Percentiles rank a stretch among this genome's conserved stretches.
phyloP scores from a whole-genome alignment of 2,797 vertebrate genomes.

The Micropoecilia bifurca region DNA sequence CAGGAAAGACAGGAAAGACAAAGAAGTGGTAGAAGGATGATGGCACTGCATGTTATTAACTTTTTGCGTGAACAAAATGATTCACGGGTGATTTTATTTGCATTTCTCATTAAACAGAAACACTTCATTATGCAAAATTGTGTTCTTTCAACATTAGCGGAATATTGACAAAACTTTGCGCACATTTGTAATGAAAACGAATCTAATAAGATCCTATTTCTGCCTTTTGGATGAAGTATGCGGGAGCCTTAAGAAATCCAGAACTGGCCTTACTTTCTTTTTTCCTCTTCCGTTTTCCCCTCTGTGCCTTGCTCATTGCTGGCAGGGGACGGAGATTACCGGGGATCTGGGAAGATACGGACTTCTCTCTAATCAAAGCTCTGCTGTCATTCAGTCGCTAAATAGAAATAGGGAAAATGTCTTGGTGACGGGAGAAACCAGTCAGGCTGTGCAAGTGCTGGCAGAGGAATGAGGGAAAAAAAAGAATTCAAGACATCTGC shows the following conservation, averaged over 20 bases:
- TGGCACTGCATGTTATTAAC: no score
- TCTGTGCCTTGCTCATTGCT: slow-evolving; percentile 66
- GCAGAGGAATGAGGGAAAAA: slow-evolving; percentile 14
- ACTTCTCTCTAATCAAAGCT: slow-evolving; percentile 75
- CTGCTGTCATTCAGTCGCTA: slow-evolving; percentile 76
- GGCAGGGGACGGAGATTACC: slow-evolving; percentile 75
- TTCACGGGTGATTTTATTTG: no score
- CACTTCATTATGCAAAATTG: no score
- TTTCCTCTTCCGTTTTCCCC: slow-evolving; percentile 49
- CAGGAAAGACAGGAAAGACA: no score
- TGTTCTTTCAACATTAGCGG: no score
- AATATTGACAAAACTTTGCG: no score
- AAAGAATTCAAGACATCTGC: slow-evolving; percentile 74
- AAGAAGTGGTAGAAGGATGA: no score
- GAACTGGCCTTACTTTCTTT: slow-evolving; percentile 35
- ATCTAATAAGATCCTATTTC: no score
- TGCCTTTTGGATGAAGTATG: no score
- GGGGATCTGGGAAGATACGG: slow-evolving; percentile 75
- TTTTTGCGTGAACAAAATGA: no score
- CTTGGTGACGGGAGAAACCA: slow-evolving; percentile 69
- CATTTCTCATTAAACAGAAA: no score
- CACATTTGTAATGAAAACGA: no score
- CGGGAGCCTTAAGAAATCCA: slow-evolving; percentile 1
- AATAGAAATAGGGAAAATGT: slow-evolving; percentile 66
- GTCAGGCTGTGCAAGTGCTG: slow-evolving; percentile 68